Percentiles rank a stretch among this genome's conserved stretches.
These are phyloP conservation scores for Salmo trutta DNA, from an alignment of 2,797 vertebrate species.

Conservation along the genomic window DNA sequence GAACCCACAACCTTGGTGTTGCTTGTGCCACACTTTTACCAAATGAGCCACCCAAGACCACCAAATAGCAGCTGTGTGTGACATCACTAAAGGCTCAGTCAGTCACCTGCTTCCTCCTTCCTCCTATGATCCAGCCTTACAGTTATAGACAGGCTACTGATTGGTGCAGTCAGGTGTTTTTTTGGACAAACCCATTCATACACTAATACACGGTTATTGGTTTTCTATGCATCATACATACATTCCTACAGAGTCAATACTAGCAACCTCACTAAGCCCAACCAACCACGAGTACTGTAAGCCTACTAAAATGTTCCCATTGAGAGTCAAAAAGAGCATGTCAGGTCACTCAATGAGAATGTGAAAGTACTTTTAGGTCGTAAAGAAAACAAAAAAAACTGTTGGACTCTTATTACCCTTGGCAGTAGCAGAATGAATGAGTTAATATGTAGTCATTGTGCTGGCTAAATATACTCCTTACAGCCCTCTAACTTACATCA, in stretches of 20 bases:
- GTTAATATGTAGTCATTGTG: conserved; percentile 67
- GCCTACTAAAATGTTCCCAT: conserved; percentile 1
- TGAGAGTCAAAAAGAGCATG: conserved; percentile 12
- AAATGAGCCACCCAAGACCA: too few species aligned
- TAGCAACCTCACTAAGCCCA: neutral
- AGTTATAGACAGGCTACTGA: neutral
- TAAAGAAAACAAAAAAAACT: conserved; percentile 22
- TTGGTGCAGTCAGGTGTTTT: neutral
- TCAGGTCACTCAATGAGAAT: conserved; percentile 17
- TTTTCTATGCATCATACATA: neutral
- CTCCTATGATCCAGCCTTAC: neutral
- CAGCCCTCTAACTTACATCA: conserved; percentile 65
- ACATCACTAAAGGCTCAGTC: neutral
- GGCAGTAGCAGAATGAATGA: conserved; percentile 62
- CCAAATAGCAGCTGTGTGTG: too few species aligned
- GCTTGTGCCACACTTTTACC: too few species aligned
- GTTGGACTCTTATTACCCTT: conserved; percentile 35
- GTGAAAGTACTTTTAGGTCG: conserved; percentile 29
- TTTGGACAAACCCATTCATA: neutral
- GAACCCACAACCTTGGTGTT: too few species aligned
- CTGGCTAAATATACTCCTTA: conserved; percentile 57
- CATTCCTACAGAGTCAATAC: neutral
- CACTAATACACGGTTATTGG: neutral
- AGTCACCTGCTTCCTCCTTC: neutral
- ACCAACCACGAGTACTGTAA: neutral